These are phyloP conservation scores for Stigmatopora nigra DNA, from an alignment of 2,113 vertebrate species.

Conservation along the genomic window DNA sequence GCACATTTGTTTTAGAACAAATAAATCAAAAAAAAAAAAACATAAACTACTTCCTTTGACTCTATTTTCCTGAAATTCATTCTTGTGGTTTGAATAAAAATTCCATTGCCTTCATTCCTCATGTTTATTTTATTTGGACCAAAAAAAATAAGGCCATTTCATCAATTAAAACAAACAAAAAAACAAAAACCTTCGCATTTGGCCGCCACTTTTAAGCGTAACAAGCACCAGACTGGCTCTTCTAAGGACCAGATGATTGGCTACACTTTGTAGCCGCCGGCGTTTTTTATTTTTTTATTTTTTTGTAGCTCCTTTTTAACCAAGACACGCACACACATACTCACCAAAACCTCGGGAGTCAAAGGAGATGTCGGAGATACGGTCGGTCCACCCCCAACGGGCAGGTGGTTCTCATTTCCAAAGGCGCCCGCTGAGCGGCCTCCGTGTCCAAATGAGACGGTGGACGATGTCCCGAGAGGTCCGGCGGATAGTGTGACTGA, in stretches of 20 bases:
- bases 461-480: constrained; percentile 35
- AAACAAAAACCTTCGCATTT: neutral
- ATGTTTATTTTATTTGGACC: neutral
- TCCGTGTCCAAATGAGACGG: constrained; percentile 62
- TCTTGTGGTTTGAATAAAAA: neutral
- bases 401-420: constrained; percentile 67
- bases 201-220: neutral
- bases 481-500: constrained; percentile 52
- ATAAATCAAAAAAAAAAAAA: too few relatives aligned
- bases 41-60: neutral
- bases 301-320: too few relatives aligned
- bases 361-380: constrained; percentile 57
- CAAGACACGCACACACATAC: neutral
- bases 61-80: neutral
- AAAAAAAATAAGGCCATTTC: neutral
- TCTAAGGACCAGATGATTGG: neutral
- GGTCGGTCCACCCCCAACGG: constrained; percentile 24
- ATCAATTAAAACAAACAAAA: neutral
- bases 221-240: neutral
- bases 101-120: neutral
- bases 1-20: too few relatives aligned
- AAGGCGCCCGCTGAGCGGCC: constrained; percentile 37
- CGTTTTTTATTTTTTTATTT: neutral
- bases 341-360: constrained; percentile 19
- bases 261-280: neutral